Conservation (phyloP, 2,113 vertebrate genomes). For the Phoxinus phoxinus region DNA sequence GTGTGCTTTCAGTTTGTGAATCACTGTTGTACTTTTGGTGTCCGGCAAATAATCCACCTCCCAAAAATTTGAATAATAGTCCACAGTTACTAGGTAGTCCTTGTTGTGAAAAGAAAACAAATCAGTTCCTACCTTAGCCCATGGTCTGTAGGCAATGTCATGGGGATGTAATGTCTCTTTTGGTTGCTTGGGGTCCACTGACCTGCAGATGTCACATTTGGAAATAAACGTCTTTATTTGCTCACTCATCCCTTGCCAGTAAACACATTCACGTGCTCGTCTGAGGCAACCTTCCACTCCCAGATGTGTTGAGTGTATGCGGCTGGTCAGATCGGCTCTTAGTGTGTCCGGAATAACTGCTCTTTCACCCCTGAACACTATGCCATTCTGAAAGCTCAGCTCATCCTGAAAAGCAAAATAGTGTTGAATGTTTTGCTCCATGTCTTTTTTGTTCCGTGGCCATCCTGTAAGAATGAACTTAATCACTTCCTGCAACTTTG, state of each 20-base stretch:
- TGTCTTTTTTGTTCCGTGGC: constrained; percentile 18
- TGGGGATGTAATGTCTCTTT: constrained; percentile 44
- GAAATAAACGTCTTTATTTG: constrained; percentile 41
- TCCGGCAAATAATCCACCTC: constrained; percentile 46
- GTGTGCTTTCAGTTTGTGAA: constrained; percentile 47
- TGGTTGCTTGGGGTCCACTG: constrained; percentile 21
- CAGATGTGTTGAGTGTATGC: constrained; percentile 41
- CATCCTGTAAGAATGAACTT: background rate
- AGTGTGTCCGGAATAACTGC: constrained; percentile 45
- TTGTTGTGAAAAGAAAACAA: constrained; percentile 35
- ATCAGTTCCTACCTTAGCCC: constrained; percentile 47
- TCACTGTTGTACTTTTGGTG: constrained; percentile 49
- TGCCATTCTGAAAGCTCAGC: constrained; percentile 43
- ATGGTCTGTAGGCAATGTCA: constrained; percentile 30
- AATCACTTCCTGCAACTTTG: background rate
- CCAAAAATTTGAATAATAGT: constrained; percentile 53
- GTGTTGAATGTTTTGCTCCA: background rate
- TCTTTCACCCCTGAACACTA: constrained; percentile 47
- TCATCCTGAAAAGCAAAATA: constrained; percentile 44
- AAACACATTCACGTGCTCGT: constrained; percentile 34
- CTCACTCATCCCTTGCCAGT: constrained; percentile 44
- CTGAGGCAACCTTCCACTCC: constrained; percentile 41
- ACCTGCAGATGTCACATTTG: constrained; percentile 40
- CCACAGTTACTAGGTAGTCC: constrained; percentile 37
- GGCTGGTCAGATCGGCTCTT: background rate